Conservation (phyloP, 2,888 invertebrate species). For the Synanthedon andrenaeformis region DNA sequence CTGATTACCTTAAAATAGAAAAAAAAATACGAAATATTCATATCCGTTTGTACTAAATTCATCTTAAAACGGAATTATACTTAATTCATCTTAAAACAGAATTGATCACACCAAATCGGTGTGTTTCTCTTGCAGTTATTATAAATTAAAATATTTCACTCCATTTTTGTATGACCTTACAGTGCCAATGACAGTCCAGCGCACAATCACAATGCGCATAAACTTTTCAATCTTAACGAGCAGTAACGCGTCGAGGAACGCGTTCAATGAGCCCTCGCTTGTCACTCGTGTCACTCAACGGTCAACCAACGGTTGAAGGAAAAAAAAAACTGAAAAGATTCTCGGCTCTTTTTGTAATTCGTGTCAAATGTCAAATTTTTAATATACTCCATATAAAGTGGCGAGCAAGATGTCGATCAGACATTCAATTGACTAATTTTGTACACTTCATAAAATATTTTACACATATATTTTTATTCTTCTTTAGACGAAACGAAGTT, state of each 20-base stretch:
- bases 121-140: too few species aligned
- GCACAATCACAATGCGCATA: constrained; percentile 15
- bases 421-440: not conserved
- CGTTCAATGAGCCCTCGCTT: constrained; percentile 35
- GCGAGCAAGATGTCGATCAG: constrained; percentile 3
- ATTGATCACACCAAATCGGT: too few species aligned
- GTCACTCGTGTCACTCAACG: constrained; percentile 53
- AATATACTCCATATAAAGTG: constrained; percentile 8
- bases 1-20: not conserved
- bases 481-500: not conserved
- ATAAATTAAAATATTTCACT: too few species aligned
- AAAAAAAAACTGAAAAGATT: constrained; percentile 31
- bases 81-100: too few species aligned
- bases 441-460: not conserved
- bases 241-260: constrained; percentile 5
- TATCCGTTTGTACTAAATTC: too few species aligned
- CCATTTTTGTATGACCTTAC: too few species aligned
- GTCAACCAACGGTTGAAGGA: constrained; percentile 49
- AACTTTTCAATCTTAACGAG: constrained; percentile 16
- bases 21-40: not conserved
- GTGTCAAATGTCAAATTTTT: constrained; percentile 32
- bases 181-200: too few species aligned
- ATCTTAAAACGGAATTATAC: too few species aligned
- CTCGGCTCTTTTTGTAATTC: constrained; percentile 30
- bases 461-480: not conserved